Percentiles rank a stretch among this genome's conserved stretches.
These are phyloP conservation scores for Erpornis zantholeuca DNA, from an alignment of 2,113 vertebrate genomes.

Conservation along the genomic window DNA sequence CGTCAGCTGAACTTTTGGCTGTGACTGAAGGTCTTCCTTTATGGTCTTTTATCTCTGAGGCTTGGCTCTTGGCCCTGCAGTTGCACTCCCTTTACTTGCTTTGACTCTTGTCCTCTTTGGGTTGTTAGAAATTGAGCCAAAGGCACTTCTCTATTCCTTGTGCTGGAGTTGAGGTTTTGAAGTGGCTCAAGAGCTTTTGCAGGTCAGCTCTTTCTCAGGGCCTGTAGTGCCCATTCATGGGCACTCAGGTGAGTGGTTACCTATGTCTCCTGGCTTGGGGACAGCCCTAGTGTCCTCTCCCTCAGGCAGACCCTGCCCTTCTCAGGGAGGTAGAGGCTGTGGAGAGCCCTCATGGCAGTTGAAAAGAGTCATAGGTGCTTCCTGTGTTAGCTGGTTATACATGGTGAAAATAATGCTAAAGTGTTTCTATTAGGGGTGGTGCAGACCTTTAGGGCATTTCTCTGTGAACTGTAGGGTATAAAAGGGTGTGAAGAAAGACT, in stretches of 20 bases:
- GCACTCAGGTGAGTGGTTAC: neutral
- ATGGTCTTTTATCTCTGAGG: neutral
- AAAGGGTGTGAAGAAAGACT: neutral
- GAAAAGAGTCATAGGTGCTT: neutral
- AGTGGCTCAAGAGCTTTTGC: neutral
- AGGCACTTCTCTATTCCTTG: neutral
- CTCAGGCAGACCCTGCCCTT: neutral
- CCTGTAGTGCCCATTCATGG: neutral
- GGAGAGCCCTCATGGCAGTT: neutral
- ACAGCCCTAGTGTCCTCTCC: neutral
- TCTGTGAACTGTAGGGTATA: neutral
- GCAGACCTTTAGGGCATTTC: neutral
- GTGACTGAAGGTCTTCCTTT: constrained; percentile 18
- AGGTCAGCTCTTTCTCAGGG: neutral
- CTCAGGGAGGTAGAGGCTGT: neutral
- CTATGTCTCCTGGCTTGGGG: neutral
- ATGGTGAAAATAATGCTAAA: neutral
- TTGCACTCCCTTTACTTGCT: neutral
- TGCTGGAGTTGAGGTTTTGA: neutral
- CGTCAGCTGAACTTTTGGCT: constrained; percentile 33
- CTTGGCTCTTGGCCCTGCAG: constrained; percentile 2
- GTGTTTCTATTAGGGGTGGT: neutral
- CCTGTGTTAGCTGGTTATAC: neutral
- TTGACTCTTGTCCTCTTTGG: neutral
- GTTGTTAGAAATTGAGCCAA: neutral